Evolutionary conservation across 2,797 vertebrate genomes (phyloP).

Genomic region (Brachyalestes nurse): DNA sequence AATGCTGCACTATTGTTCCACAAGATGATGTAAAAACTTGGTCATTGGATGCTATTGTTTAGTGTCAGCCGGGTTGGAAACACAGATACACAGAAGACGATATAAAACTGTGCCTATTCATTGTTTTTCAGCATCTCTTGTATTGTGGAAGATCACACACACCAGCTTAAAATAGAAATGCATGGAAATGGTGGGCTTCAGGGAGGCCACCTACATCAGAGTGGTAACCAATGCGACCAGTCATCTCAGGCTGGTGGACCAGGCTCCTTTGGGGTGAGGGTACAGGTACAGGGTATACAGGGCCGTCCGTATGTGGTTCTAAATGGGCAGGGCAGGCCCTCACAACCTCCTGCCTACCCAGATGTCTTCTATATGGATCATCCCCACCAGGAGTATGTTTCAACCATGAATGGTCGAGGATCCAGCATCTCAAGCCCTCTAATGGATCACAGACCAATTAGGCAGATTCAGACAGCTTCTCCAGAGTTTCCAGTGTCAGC

Average conservation of each 20-base stretch:
- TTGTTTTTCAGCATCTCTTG: constrained; percentile 35
- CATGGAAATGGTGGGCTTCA: constrained; percentile 74
- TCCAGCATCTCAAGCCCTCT: constrained; percentile 66
- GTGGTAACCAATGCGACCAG: constrained; percentile 68
- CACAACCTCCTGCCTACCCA: constrained; percentile 52
- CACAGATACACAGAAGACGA: neutral
- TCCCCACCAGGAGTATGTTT: constrained; percentile 29
- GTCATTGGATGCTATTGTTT: constrained; percentile 22
- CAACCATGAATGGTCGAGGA: constrained; percentile 52
- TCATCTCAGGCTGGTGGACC: constrained; percentile 66
- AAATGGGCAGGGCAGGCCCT: constrained; percentile 80
- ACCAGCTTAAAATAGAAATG: constrained; percentile 79
- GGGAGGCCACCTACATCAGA: constrained; percentile 72
- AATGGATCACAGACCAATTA: constrained; percentile 62
- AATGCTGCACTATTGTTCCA: constrained; percentile 40
- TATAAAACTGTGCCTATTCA: neutral
- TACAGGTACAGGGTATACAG: constrained; percentile 91
- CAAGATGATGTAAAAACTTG: constrained; percentile 37
- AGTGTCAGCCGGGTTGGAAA: constrained; percentile 7
- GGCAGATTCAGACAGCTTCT: constrained; percentile 56
- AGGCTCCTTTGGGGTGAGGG: constrained; percentile 88
- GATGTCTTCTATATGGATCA: constrained; percentile 64
- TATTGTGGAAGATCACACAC: neutral
- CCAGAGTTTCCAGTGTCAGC: constrained; percentile 58
- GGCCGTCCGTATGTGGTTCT: constrained; percentile 93